Evolutionary conservation across 35 echinoderm and acorn worm genomes (phyloP).

Genomic region (Ptychodera flava): DNA sequence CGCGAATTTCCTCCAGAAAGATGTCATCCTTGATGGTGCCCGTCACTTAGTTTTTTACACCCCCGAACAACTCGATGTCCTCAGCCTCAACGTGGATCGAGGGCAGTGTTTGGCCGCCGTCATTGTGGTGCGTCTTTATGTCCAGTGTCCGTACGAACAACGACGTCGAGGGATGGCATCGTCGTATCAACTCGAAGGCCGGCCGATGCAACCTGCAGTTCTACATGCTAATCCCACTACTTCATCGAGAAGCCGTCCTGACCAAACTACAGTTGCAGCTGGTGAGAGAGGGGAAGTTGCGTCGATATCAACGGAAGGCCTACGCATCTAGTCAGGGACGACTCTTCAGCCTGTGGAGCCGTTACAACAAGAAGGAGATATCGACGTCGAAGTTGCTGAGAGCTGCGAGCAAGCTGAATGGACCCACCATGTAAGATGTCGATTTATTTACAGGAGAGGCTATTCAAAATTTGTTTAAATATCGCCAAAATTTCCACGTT

Average conservation of each 20-base stretch:
- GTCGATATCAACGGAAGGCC: constrained; percentile 10
- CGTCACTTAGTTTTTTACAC: constrained; percentile 11
- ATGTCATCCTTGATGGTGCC: background rate
- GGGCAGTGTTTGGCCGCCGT: constrained; percentile 6
- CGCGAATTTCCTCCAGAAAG: background rate
- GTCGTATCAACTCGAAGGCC: background rate
- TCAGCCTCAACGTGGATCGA: constrained; percentile 11
- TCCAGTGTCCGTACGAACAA: constrained; percentile 23
- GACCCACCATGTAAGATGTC: too few species aligned
- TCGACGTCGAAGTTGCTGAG: background rate
- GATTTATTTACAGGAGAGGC: too few species aligned
- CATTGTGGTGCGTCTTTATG: constrained; percentile 19
- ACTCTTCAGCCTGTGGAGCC: constrained; percentile 3
- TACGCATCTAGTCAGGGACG: constrained; percentile 13
- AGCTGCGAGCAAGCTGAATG: too few species aligned
- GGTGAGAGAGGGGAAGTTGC: constrained; percentile 16
- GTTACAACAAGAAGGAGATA: background rate
- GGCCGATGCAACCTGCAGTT: background rate
- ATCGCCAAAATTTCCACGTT: too few species aligned
- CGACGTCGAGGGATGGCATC: constrained; percentile 37
- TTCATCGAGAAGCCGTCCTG: constrained; percentile 13
- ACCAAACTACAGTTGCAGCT: constrained; percentile 12
- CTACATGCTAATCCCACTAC: constrained; percentile 14
- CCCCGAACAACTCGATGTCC: background rate
- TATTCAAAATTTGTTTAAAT: too few species aligned